phyloP scores from a whole-genome alignment of 2,888 invertebrate genomes.

The Andricus curvator region DNA sequence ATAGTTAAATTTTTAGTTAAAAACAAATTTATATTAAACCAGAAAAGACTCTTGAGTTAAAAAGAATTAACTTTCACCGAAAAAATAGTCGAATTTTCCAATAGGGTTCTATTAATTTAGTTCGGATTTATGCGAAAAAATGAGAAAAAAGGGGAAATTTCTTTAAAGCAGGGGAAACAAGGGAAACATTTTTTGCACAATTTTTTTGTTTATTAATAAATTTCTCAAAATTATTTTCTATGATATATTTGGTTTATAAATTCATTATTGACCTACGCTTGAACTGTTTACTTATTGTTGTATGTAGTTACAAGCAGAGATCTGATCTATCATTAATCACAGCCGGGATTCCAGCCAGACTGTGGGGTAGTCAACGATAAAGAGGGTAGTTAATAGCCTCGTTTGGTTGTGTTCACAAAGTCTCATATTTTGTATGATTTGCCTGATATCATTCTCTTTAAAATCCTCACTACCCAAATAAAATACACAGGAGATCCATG shows the following conservation, averaged over 20 bases:
- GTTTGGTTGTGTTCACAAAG: constrained; percentile 28
- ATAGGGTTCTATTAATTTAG: too few species aligned
- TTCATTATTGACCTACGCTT: neutral
- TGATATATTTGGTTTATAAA: neutral
- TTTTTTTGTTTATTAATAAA: neutral
- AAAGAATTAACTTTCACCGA: too few species aligned
- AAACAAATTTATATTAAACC: too few species aligned
- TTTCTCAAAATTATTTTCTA: neutral
- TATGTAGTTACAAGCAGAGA: neutral
- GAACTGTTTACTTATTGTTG: neutral
- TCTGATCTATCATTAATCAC: constrained; percentile 57
- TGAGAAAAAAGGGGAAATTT: too few species aligned
- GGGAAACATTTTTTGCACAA: too few species aligned
- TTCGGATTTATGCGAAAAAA: too few species aligned
- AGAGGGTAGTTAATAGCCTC: constrained; percentile 55
- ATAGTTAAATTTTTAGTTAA: too few species aligned
- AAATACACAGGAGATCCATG: neutral
- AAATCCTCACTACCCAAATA: neutral
- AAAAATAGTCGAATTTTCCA: too few species aligned
- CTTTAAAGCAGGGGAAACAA: too few species aligned
- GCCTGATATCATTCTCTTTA: neutral
- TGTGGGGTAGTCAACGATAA: constrained; percentile 55
- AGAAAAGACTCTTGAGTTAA: too few species aligned
- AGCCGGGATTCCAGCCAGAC: constrained; percentile 51
- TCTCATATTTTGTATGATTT: neutral